Evolutionary conservation across 2,797 vertebrate species (phyloP).

Genomic region (Chelonia mydas): DNA sequence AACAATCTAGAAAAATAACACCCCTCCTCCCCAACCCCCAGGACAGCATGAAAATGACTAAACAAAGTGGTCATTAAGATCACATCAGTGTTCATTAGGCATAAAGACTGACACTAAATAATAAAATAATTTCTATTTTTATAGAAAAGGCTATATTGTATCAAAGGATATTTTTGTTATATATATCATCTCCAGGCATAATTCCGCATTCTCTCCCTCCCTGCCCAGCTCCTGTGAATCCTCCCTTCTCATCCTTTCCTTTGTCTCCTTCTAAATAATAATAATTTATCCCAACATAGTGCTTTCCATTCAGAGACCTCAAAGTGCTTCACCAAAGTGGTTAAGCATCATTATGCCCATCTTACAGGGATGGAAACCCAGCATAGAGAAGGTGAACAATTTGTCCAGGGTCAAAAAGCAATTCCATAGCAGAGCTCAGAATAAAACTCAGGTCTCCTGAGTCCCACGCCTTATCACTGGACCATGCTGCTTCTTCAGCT

Average conservation of each 20-base stretch:
- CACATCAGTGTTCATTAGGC: background rate
- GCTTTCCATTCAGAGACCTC: fast-evolving
- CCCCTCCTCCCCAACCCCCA: fast-evolving
- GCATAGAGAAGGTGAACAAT: fast-evolving
- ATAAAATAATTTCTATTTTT: background rate
- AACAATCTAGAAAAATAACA: fast-evolving
- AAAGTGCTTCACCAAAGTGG: background rate
- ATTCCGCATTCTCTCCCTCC: background rate
- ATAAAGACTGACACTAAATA: background rate
- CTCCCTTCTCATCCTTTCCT: background rate
- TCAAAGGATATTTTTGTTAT: conserved; percentile 26
- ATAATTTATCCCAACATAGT: fast-evolving
- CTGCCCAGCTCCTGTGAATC: fast-evolving
- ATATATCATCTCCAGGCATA: background rate
- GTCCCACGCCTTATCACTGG: fast-evolving
- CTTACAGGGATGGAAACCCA: background rate
- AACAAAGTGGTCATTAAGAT: background rate
- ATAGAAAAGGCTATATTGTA: background rate
- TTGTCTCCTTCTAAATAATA: background rate
- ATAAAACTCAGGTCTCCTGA: background rate
- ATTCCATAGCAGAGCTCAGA: background rate
- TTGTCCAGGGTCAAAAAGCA: fast-evolving
- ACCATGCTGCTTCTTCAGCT: background rate
- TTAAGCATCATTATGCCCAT: background rate
- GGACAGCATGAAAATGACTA: background rate